phyloP scores from a whole-genome alignment of 2,797 vertebrate species.

The Hypotaenidia philippensis region DNA sequence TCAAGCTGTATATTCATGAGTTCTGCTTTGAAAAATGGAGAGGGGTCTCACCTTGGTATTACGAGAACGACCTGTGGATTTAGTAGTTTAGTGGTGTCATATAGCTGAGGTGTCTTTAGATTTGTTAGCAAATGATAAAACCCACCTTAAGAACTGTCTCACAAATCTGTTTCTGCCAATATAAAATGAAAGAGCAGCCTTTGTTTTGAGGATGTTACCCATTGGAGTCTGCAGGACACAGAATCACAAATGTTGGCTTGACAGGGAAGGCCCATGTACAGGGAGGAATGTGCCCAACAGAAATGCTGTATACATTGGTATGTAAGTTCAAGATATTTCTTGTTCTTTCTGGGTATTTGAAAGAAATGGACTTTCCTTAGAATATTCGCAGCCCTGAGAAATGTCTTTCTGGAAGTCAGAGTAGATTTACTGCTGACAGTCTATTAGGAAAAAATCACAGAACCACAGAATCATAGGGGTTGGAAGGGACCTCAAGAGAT shows the following conservation, averaged over 20 bases:
- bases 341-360: background rate
- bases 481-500: too few relatives aligned
- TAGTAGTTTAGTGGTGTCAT: background rate
- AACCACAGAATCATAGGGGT: too few relatives aligned
- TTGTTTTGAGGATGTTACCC: background rate
- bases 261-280: background rate
- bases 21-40: background rate
- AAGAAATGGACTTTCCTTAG: background rate
- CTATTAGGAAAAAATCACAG: background rate
- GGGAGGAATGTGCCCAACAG: background rate
- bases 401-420: background rate
- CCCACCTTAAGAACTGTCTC: background rate
- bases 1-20: background rate
- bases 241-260: background rate
- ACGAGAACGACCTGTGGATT: background rate
- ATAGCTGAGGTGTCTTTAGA: background rate
- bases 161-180: background rate
- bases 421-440: background rate
- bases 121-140: background rate
- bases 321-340: background rate
- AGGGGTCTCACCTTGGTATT: background rate
- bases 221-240: background rate
- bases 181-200: background rate
- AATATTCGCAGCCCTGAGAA: background rate
- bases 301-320: accelerated